phyloP scores from a whole-genome alignment of 2,797 vertebrate genomes.

The Eupleurogrammus muticus region DNA sequence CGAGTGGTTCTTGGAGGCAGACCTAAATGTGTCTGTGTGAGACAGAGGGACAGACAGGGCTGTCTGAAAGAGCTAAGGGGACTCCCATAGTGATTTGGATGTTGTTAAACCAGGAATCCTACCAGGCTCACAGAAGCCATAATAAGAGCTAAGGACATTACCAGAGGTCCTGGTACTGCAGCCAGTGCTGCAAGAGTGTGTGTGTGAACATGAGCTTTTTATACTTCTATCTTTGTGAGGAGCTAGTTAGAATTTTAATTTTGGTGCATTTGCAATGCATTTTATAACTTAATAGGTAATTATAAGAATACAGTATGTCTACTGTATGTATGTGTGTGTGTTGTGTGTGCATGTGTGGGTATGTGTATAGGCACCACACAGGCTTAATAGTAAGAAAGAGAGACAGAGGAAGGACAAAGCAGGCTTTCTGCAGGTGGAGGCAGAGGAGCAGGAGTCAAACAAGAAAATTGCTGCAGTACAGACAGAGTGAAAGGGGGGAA shows the following conservation, averaged over 20 bases:
- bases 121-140: conserved; percentile 56
- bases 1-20: conserved; percentile 37
- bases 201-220: conserved; percentile 4
- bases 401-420: conserved; percentile 13
- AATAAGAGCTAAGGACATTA: conserved; percentile 62
- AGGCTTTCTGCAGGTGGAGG: conserved; percentile 8
- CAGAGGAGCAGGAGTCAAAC: conserved; percentile 26
- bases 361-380: neutral
- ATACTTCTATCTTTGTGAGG: conserved; percentile 2
- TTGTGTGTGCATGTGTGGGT: too few species aligned
- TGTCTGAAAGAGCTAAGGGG: conserved; percentile 49
- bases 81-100: conserved; percentile 60
- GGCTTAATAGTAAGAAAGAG: neutral
- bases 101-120: conserved; percentile 77
- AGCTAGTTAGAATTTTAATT: conserved; percentile 9
- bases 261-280: too few species aligned
- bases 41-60: conserved; percentile 55
- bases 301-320: too few species aligned
- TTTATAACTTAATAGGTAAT: too few species aligned
- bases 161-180: conserved; percentile 33
- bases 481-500: conserved; percentile 21
- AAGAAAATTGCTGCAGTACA: conserved; percentile 41
- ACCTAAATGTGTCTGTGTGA: conserved; percentile 27
- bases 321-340: too few species aligned
- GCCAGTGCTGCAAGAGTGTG: conserved; percentile 25